Conservation (phyloP, 1,140 invertebrate species). For the Coenobita brevimanus region DNA sequence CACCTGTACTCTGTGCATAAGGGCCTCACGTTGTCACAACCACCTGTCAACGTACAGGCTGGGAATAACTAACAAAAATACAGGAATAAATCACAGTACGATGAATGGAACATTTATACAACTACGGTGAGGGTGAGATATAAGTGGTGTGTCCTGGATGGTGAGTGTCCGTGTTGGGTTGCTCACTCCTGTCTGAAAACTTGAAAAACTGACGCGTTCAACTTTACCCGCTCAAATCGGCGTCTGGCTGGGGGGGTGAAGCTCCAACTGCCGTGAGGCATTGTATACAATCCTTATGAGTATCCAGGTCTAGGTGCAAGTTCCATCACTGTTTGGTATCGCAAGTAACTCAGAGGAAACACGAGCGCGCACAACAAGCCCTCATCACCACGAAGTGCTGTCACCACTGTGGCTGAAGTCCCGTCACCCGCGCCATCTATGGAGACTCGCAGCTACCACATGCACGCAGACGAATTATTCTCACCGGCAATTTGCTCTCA, state of each 20-base stretch:
- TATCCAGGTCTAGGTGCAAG: not conserved
- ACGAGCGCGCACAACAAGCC: not conserved
- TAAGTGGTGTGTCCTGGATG: not conserved
- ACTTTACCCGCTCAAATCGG: constrained; percentile 55
- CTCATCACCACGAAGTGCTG: constrained; percentile 16
- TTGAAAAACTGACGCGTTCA: not conserved
- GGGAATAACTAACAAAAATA: too few species aligned
- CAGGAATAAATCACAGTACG: too few species aligned
- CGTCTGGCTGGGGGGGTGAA: constrained; percentile 51
- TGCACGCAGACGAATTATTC: not conserved
- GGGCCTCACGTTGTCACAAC: not conserved
- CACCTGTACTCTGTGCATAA: not conserved
- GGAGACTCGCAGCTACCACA: not conserved
- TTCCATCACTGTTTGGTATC: constrained; percentile 32
- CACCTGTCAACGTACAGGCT: constrained; percentile 25
- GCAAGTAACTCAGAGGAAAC: constrained; percentile 23
- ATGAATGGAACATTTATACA: too few species aligned
- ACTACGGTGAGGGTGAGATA: too few species aligned
- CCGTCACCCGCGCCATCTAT: constrained; percentile 28
- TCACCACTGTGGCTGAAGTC: constrained; percentile 25
- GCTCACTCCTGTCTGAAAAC: not conserved
- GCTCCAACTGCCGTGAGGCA: constrained; percentile 55
- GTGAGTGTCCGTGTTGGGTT: not conserved
- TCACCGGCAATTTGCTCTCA: not conserved
- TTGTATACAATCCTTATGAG: constrained; percentile 27